Conservation (phyloP, 2,113 vertebrate species). For the Potamarius usumacintae region DNA sequence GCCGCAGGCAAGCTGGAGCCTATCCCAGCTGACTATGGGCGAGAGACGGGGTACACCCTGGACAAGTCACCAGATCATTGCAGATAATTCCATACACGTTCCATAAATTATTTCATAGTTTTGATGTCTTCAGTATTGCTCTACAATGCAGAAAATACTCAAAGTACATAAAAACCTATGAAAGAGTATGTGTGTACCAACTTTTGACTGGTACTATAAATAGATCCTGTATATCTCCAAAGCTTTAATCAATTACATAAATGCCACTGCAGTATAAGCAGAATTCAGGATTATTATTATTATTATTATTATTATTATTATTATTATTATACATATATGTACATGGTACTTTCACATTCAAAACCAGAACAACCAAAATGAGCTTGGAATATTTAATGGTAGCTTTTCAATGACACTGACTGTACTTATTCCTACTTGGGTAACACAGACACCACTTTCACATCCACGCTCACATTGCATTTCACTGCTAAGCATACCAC, state of each 20-base stretch:
- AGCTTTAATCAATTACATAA: neutral
- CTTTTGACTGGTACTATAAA: too few species aligned
- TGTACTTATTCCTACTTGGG: neutral
- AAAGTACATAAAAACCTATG: too few species aligned
- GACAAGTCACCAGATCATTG: too few species aligned
- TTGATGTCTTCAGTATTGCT: too few species aligned
- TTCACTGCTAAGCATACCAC: neutral
- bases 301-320: neutral
- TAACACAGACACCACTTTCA: neutral
- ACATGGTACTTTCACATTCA: neutral
- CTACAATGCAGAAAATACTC: too few species aligned
- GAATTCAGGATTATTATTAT: neutral
- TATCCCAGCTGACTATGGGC: too few species aligned
- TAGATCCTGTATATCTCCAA: neutral
- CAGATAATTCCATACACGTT: too few species aligned
- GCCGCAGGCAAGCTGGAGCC: too few species aligned
- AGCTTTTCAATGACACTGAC: neutral
- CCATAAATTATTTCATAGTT: too few species aligned
- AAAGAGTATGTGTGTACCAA: too few species aligned
- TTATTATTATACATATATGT: neutral
- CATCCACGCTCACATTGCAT: neutral
- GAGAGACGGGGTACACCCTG: too few species aligned
- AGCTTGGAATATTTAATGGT: neutral
- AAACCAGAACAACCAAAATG: neutral
- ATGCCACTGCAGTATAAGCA: conserved; percentile 5